These are phyloP conservation scores for Odontocolon sp. DNA, from an alignment of 2,888 invertebrate species.

Conservation along the genomic window DNA sequence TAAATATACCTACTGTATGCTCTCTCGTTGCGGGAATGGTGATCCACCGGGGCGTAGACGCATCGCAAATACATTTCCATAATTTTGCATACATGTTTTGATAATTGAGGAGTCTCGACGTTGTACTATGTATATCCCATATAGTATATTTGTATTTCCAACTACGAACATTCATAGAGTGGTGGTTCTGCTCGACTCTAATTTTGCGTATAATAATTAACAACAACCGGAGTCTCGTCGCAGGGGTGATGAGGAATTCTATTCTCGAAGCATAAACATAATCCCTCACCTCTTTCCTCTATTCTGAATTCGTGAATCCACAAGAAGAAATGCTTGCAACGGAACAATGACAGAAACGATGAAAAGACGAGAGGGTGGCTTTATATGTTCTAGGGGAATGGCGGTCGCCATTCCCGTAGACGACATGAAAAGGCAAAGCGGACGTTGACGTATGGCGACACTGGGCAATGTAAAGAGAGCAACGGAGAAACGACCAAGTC, in stretches of 20 bases:
- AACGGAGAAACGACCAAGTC: slow-evolving; percentile 47
- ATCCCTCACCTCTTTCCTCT: not conserved
- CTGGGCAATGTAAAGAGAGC: slow-evolving; percentile 38
- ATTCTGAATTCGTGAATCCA: too few species aligned
- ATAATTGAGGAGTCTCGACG: slow-evolving; percentile 71
- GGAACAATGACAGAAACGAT: slow-evolving; percentile 34
- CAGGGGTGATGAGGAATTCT: not conserved
- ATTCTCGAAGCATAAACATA: not conserved
- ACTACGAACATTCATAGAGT: slow-evolving; percentile 8
- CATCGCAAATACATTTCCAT: slow-evolving; percentile 78
- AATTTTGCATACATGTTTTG: slow-evolving; percentile 79
- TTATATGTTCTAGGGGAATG: not conserved
- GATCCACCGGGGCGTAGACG: slow-evolving; percentile 68
- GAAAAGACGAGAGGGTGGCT: not conserved
- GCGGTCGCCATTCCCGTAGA: slow-evolving; percentile 9
- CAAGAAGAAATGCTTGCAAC: slow-evolving; percentile 28
- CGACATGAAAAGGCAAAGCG: slow-evolving; percentile 49
- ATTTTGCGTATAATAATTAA: slow-evolving; percentile 20
- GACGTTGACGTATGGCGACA: slow-evolving; percentile 49
- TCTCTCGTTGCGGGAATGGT: slow-evolving; percentile 64
- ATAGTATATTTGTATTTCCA: slow-evolving; percentile 35
- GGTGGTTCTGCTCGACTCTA: slow-evolving; percentile 8
- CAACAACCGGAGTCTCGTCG: not conserved
- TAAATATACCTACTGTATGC: slow-evolving; percentile 19
- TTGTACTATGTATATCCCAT: slow-evolving; percentile 42